Evolutionary conservation across 2,113 vertebrate genomes (phyloP).

Genomic region (Ranitomeya imitator): DNA sequence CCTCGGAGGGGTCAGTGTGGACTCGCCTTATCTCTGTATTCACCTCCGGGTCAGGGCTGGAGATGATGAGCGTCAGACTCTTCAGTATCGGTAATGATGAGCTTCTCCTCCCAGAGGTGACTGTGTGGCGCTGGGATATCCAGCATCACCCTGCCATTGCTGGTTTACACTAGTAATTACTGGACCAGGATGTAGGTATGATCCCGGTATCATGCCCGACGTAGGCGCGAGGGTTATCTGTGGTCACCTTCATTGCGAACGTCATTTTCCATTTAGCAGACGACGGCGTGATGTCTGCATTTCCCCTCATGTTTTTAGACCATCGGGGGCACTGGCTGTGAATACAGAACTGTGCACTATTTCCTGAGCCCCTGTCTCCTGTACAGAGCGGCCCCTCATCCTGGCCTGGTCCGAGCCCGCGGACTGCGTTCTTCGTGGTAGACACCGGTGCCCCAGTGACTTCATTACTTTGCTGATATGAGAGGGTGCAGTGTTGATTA

Average conservation of each 20-base stretch:
- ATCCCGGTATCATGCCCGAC: no score
- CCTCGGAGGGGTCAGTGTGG: no score
- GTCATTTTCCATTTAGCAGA: not conserved
- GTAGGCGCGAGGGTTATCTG: not conserved
- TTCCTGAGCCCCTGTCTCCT: not conserved
- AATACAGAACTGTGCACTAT: not conserved
- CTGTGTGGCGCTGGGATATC: no score
- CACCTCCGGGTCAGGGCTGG: no score
- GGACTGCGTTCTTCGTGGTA: not conserved
- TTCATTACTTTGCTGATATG: conserved; percentile 1
- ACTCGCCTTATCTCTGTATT: no score
- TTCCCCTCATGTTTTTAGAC: not conserved
- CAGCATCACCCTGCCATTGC: no score
- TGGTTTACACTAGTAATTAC: no score
- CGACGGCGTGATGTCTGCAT: not conserved
- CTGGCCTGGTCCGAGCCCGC: not conserved
- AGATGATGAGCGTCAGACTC: no score
- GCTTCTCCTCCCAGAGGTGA: no score
- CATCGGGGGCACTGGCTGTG: not conserved
- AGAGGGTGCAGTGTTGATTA: conserved; percentile 13
- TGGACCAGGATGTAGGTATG: no score
- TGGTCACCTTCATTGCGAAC: not conserved
- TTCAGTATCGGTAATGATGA: no score
- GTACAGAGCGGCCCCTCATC: not conserved
- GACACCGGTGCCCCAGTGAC: not conserved